Evolutionary conservation across 30 jellyfish, hydroid and myxozoan species (phyloP).

Genomic region (Aurelia coerulea): DNA sequence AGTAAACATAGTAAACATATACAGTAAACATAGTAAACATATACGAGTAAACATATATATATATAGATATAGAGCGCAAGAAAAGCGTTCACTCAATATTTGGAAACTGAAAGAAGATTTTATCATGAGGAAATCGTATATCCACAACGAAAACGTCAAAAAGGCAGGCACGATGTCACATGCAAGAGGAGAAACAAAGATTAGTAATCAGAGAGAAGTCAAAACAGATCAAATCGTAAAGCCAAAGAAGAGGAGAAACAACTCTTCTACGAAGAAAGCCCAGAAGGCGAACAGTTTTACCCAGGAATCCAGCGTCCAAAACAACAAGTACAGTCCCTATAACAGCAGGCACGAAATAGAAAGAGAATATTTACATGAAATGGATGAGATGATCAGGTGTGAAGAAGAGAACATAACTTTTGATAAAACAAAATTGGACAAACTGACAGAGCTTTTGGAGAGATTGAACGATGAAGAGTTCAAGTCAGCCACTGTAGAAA

Average conservation of each 20-base stretch:
- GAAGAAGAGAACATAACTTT: neutral
- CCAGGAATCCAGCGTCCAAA: neutral
- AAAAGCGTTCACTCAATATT: neutral
- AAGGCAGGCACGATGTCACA: neutral
- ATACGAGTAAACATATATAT: no score
- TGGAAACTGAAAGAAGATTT: neutral
- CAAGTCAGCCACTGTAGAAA: no score
- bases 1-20: no score
- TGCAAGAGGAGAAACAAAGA: neutral
- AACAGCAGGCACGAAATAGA: neutral
- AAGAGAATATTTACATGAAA: neutral
- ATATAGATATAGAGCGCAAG: no score
- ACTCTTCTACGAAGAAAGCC: neutral
- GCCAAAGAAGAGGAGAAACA: no score
- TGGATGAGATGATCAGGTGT: slow-evolving; percentile 11
- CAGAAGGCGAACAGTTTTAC: neutral
- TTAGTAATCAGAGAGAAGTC: neutral
- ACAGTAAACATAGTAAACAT: no score
- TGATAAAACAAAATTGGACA: no score
- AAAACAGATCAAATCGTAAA: neutral
- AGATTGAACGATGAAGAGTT: no score
- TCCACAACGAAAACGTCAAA: neutral
- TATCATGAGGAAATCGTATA: neutral
- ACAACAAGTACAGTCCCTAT: neutral
- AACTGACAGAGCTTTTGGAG: no score